Base-by-base conservation (phyloP, 2,113 vertebrate genomes). In the Mus pahari region DNA sequence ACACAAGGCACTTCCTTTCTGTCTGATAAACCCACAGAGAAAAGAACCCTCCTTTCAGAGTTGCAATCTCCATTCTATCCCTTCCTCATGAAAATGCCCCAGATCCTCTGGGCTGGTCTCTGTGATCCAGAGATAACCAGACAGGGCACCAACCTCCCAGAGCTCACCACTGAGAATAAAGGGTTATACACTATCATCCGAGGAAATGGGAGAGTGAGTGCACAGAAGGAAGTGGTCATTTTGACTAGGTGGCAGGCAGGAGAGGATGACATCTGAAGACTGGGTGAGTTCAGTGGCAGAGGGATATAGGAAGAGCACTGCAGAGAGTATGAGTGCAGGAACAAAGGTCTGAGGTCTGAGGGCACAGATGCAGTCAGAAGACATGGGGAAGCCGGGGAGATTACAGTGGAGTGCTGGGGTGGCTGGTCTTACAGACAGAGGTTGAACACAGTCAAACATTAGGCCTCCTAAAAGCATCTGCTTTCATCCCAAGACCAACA, bases 141-240 rank as follows among this genome's bases (percentile, higher is more conserved):
- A 88, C 24, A 7, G 42, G 68, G 33, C 10, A 0, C 89, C 81
- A 73, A 39, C 70, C 9, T 90, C 91, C 48, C 12, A 2, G 53
- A 71, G 42, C 53, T 92, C 92, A 58, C 45, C 60, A 16, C 70
- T 10, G 24, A 73, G 82, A 94, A 90, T 31, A 89, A 33, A 89
- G 50, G 78, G 45, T 48, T 42, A 55, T 33, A 5, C 24, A 50
- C 26, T 50, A 45, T 36, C n/a, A 2, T 92, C 68, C n/a, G 48
- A 64, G 10, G 62, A 70, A 90, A 70, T 70, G 7, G 62, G 22
- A 10, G 33, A 86, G 84, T 22, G 50, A 58, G 58, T 68, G 14
- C 28, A 9, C 17, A 71, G 73, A 90, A 93, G 97, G 89, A 97
- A 93, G 90, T 62, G 55, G 58, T 68, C 55, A 5, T 12, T 53